Conservation (phyloP, 2,888 invertebrate genomes). For the Drosophila anceps region DNA sequence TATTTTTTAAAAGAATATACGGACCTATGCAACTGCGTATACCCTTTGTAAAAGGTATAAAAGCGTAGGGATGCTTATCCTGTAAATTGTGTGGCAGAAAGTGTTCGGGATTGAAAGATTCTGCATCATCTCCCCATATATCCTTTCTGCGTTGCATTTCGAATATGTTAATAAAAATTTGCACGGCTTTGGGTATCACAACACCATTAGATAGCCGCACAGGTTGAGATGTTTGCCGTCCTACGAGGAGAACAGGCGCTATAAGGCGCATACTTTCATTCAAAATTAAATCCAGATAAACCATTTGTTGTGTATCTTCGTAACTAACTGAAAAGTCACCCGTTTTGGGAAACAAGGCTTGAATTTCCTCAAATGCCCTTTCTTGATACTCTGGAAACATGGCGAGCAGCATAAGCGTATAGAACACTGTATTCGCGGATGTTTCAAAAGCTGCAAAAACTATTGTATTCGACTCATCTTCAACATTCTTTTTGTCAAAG, state of each 20-base stretch:
- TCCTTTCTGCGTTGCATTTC: conserved; percentile 24
- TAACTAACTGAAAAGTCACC: conserved; percentile 13
- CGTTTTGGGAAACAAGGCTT: background rate
- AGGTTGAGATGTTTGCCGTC: conserved; percentile 1
- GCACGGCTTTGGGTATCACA: conserved; percentile 6
- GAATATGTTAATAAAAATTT: conserved; percentile 21
- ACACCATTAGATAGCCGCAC: conserved; percentile 12
- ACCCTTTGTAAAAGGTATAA: conserved; percentile 22
- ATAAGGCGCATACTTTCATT: conserved; percentile 20
- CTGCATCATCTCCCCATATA: conserved; percentile 25
- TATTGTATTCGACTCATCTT: conserved; percentile 10
- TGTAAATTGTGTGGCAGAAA: conserved; percentile 21
- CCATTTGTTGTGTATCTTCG: conserved; percentile 16
- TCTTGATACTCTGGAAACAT: conserved; percentile 31
- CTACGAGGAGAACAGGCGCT: conserved; percentile 21
- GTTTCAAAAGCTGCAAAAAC: conserved; percentile 24
- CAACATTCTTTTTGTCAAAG: background rate
- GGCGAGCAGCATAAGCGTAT: conserved; percentile 21
- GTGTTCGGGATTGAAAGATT: conserved; percentile 17
- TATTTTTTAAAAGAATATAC: background rate
- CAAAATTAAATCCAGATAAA: conserved; percentile 20
- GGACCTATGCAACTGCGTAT: conserved; percentile 22
- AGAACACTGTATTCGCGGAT: background rate
- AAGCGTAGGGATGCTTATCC: conserved; percentile 17
- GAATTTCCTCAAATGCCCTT: conserved; percentile 19